Evolutionary conservation across 1,140 invertebrate genomes (phyloP), one percentile per base, ranked within the genome.

Genomic region (Heliconius himera): DNA sequence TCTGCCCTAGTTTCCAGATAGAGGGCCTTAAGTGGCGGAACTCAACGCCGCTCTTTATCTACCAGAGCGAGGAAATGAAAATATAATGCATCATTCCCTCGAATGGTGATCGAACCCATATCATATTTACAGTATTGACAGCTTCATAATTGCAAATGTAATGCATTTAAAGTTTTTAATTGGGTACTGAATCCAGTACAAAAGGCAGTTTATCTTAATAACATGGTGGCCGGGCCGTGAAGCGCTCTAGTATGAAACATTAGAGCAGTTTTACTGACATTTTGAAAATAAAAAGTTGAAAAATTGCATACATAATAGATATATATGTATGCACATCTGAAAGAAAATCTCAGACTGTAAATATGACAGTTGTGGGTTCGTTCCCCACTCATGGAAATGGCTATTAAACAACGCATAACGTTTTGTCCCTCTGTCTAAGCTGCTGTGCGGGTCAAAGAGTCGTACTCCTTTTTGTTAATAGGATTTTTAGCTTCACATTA

Each of bases 151-250:
- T 60, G 22, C 56, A 22, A 4, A 29, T 29, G 26, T 29, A 66
- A 66, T 66, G 13, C 11, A 66, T 66, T 66, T 66, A 66, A 66
- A 66, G 26, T 66, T 66, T 26, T 66, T 26, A 66, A 66, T 66
- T 66, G 60, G 54, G 60, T 66, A 26, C 60, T 13, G 13, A 29
- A 66, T 66, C 60, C 26, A 66, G 60, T 66, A 66, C 60, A 66
- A 66, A 66, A 66, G 60, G 60, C 60, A 13, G 60, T 66, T 29
- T 66, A 66, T 66, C 60, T 66, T 66, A 66, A 66, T 66, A 66
- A 66, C 60, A 66, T 66, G 60, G 22, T 29, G 60, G 60, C 60
- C 60, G 26, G 4, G 60, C 26, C 29, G 26, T 6, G 60, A 66
- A 29, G 22, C 60, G 26, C 60, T 66, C 4, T 29, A n/a, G 60